Evolutionary conservation across 2,888 invertebrate genomes (phyloP).

Genomic region (Bibio marci): DNA sequence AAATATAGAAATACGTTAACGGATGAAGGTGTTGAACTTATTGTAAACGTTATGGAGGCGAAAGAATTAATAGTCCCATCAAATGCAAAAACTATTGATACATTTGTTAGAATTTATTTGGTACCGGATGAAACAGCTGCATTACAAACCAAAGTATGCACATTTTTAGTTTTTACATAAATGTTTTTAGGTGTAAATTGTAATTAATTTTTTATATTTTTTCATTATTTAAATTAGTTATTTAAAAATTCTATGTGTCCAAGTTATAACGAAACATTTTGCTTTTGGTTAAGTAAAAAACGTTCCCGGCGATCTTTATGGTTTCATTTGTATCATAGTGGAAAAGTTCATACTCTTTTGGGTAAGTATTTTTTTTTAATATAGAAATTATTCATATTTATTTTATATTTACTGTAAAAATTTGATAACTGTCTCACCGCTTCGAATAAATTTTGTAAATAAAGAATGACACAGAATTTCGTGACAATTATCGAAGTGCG

Average conservation of each 20-base stretch:
- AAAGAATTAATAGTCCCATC: conserved; percentile 49
- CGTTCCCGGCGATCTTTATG: conserved; percentile 39
- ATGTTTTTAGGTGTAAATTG: background rate
- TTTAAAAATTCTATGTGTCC: conserved; percentile 52
- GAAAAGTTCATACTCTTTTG: conserved; percentile 40
- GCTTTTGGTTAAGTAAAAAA: conserved; percentile 43
- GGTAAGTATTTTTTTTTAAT: conserved; percentile 12
- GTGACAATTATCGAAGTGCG: background rate
- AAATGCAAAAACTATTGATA: conserved; percentile 42
- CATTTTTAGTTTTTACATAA: background rate
- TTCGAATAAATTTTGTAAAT: too few relatives aligned
- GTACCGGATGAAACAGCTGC: conserved; percentile 51
- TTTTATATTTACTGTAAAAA: background rate
- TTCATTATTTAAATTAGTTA: conserved; percentile 21
- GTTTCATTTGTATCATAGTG: conserved; percentile 51
- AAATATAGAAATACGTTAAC: conserved; percentile 18
- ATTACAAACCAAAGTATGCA: conserved; percentile 42
- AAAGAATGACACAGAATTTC: too few relatives aligned
- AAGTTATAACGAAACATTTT: conserved; percentile 60
- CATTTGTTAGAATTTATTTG: conserved; percentile 58
- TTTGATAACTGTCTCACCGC: too few relatives aligned
- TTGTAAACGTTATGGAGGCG: conserved; percentile 57
- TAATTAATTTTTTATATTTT: background rate
- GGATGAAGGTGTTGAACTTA: conserved; percentile 24
- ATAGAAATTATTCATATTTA: background rate